Base-by-base conservation (phyloP, 2,888 invertebrate genomes). In the Allacma fusca region DNA sequence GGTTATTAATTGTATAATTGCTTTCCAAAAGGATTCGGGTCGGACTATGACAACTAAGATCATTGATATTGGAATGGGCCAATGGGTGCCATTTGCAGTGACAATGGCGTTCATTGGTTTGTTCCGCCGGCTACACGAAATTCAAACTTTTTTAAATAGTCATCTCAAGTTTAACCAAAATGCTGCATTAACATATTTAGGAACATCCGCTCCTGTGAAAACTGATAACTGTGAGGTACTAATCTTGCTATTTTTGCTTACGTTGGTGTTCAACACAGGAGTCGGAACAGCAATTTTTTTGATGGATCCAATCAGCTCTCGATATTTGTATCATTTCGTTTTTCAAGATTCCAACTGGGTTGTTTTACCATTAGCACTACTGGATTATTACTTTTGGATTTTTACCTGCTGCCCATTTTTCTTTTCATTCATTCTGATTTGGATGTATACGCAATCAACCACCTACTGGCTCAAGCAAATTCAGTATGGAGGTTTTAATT, bases 381-480 rank as follows among this genome's bases (percentile, higher is more conserved):
- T 67, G 1, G 50, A 70, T 12, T 70, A 70, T 44, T 50, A 44
- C 24, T 5, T 5, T 13, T 4, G 9, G 13, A 26, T 70, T 19
- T 23, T 19, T 44, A 21, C 21, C 19, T 44, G 44, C 44, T 70
- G 44, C 28, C 26, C 44, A 1, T 44, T 43, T 43, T 26, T 70
- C 1, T 19, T 26, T 1, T 34, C 40, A 0, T 23, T 44, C 24
- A 13, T 44, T 26, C 23, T 70, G 19, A 19, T 44, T 5, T 70
- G 70, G 70, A 70, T 44, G 2, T 70, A 70, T 24, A 44, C 44
- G 24, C 24, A 50, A 24, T 23, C 23, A 1, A 70, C 50, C 1
- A 70, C 70, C 23, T 44, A 24, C 50, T 70, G 70, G 70, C 44
- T 70, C 12, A n/a, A 24, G 43, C 44, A 70, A 44, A 24, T 70